Evolutionary conservation across 2,888 invertebrate genomes (phyloP), one percentile per base, ranked within the genome.

Genomic region (Euplexia lucipara): DNA sequence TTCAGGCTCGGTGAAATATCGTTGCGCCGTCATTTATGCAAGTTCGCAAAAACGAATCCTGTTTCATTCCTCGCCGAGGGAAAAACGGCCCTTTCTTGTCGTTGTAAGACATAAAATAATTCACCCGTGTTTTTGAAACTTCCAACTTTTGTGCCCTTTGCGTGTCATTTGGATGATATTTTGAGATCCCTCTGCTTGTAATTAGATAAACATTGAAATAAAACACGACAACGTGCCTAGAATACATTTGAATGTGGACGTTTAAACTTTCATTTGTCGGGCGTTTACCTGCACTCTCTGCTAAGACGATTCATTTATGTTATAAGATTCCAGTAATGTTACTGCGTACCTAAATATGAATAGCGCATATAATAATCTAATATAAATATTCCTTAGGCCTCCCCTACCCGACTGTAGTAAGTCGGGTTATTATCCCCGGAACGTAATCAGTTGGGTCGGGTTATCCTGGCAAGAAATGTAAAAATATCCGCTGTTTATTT

Each of bases 401-500:
- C 81, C 86, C 85, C 83, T 88, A 89, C n/a, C n/a, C n/a, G n/a
- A n/a, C n/a, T n/a, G 89, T 89, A 87, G 86, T 83, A 84, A 86
- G 83, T 84, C 73, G 83, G 90, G 91, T 92, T 94, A 94, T 95
- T 94, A 95, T 93, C 90, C 90, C 78, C 85, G 82, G 86, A 92
- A 91, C 91, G 90, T 93, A 95, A 95, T 95, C 95, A 95, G 94
- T 91, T 90, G 95, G 95, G 93, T 92, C 89, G 94, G 92, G 92
- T 91, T 92, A 92, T 90, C 86, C 90, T 88, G 77, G 88, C 85
- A 90, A 94, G 92, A 92, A 93, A 95, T 93, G 92, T 94, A 94
- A 94, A 94, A 94, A 95, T 95, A 94, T 93, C 92, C 91, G 87
- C 92, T 95, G 94, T 95, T 95, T 95, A 95, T 94, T 95, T 95